Evolutionary conservation across 1,140 invertebrate species (phyloP).

Genomic region (Teleopsis dalmanni): DNA sequence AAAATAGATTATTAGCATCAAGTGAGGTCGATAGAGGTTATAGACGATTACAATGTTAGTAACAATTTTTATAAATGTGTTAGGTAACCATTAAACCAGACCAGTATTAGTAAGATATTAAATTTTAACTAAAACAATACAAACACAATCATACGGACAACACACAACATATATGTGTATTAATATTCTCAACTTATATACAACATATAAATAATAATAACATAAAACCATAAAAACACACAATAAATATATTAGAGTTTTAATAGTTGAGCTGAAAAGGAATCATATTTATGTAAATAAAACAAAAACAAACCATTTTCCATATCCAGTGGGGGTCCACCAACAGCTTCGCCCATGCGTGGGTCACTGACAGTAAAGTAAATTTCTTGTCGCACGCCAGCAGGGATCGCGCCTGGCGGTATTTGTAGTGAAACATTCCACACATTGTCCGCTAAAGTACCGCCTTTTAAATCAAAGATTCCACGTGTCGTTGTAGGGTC

Average conservation of each 20-base stretch:
- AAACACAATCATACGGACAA: too few relatives aligned
- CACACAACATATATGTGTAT: too few relatives aligned
- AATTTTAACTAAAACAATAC: too few relatives aligned
- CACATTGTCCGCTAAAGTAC: conserved; percentile 71
- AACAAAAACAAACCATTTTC: conserved; percentile 67
- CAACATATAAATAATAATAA: neutral
- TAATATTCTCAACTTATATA: too few relatives aligned
- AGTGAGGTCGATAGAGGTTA: too few relatives aligned
- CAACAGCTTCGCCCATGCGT: conserved; percentile 58
- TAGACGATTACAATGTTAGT: too few relatives aligned
- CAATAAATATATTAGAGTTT: neutral
- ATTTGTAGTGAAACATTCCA: conserved; percentile 86
- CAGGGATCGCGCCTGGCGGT: conserved; percentile 75
- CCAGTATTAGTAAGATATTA: too few relatives aligned
- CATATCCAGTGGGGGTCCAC: conserved; percentile 73
- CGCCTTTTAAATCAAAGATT: conserved; percentile 70
- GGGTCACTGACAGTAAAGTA: conserved; percentile 87
- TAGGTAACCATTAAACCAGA: too few relatives aligned
- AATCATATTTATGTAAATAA: too few relatives aligned
- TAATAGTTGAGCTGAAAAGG: neutral
- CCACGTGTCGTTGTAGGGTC: conserved; percentile 58
- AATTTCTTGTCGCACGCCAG: conserved; percentile 77
- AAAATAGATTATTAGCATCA: too few relatives aligned
- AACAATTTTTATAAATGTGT: too few relatives aligned
- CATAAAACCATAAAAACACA: neutral